Evolutionary conservation across 2,888 invertebrate genomes (phyloP), one percentile per base, ranked within the genome.

Genomic region (Xylocampa areola): DNA sequence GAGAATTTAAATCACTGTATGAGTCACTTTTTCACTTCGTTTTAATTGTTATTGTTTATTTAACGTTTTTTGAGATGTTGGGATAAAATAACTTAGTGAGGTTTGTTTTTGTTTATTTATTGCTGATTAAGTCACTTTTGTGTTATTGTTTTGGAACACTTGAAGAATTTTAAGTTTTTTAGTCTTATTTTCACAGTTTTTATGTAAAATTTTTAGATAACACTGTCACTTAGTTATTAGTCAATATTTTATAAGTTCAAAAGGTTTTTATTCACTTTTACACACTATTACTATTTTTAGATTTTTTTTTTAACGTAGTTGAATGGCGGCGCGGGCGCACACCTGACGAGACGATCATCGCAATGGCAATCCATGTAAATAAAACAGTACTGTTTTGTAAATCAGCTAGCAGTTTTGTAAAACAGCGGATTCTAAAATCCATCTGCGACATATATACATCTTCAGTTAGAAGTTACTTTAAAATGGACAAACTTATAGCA

Each of bases 1-100:
- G 0, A 43, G 25, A 14, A 19, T 43, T 51, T 2, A 35, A 44
- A 43, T 14, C 35, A 43, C 50, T 27, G 43, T 25, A 25, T 35
- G 35, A 19, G 25, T 35, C 35, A 51, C 50, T 43, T 51, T 43
- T 35, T 10, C 44, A 51, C 44, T 43, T 51, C 2, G 33, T 35
- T n/a, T 43, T 43, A 13, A 13, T 44, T 51, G 0, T n/a, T 7
- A 13, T 7, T 10, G 8, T 1, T 10, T 41, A 17, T 23, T 23
- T 21, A 4, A 11, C 17, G 23, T 13, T 1, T 30, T 40, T 33
- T 5, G 23, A n/a, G n/a, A 25, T n/a, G 6, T 25, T 33, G 8
- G 1, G 13, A 13, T 11, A 23, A 25, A 33, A 4, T 41, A 25
- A 25, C 25, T 25, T 49, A 23, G 11, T n/a, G 32, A 2, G 1